Percentiles rank a stretch among this genome's conserved stretches.
Conservation (phyloP, 2,888 invertebrate species). For the Cancer borealis region DNA sequence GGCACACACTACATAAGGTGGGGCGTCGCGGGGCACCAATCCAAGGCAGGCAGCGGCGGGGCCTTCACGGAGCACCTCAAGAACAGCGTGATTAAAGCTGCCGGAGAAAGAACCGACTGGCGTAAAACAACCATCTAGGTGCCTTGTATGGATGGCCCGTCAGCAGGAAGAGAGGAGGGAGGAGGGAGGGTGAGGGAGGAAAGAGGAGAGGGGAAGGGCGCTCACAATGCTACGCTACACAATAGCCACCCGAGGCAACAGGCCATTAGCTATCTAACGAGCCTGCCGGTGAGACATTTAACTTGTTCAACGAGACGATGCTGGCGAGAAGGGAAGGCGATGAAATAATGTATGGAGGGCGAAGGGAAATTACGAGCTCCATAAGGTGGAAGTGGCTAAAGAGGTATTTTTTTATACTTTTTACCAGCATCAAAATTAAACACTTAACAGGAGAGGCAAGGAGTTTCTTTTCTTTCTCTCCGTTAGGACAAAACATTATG, state of each 20-base stretch:
- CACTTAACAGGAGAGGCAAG: background rate
- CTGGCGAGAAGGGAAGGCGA: background rate
- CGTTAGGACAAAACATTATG: too few species aligned
- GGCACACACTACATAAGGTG: background rate
- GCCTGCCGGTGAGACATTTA: slow-evolving; percentile 24
- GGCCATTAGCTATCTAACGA: slow-evolving; percentile 37
- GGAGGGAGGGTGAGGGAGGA: background rate
- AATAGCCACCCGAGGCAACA: slow-evolving; percentile 11
- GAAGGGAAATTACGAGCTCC: background rate
- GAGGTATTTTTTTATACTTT: background rate
- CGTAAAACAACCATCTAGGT: background rate
- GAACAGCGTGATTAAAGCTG: slow-evolving; percentile 6
- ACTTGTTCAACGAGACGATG: background rate
- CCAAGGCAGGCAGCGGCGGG: background rate
- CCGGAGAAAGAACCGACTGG: background rate
- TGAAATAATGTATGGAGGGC: background rate
- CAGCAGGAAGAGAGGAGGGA: background rate
- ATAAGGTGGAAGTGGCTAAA: background rate
- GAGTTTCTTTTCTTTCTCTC: background rate
- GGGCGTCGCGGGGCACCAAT: background rate
- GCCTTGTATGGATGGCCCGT: background rate
- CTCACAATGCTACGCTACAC: background rate
- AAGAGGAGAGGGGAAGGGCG: background rate
- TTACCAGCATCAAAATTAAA: background rate
- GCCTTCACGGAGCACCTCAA: background rate